A percentile compares a stretch with the other conserved stretches of the same genome.
Evolutionary conservation across 2,888 invertebrate species (phyloP).

Genomic region (Metacarcinus magister): DNA sequence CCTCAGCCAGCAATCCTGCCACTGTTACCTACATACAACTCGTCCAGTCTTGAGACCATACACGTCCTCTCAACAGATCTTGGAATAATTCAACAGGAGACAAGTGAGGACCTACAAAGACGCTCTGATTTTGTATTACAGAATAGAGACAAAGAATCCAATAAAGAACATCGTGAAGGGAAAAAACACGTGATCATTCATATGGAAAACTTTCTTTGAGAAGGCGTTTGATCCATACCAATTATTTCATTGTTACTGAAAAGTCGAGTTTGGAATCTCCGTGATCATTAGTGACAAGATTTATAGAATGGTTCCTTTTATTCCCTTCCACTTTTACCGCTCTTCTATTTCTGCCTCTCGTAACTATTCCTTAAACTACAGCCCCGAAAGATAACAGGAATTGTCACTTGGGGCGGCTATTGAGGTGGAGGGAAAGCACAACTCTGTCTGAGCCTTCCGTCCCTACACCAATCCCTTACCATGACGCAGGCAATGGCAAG

Average conservation of each 20-base stretch:
- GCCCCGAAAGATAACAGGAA: not conserved
- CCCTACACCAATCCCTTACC: not conserved
- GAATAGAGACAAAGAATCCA: not conserved
- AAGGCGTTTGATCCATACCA: not conserved
- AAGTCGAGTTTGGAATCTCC: not conserved
- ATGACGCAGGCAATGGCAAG: not conserved
- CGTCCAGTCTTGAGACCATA: not conserved
- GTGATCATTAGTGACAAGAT: not conserved
- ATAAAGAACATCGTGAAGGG: not conserved
- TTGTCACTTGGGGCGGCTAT: not conserved
- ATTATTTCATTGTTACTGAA: not conserved
- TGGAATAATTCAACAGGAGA: not conserved
- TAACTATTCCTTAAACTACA: not conserved
- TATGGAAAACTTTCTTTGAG: not conserved
- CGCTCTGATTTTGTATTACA: too few relatives aligned
- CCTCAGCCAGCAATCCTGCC: not conserved
- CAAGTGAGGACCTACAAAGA: not conserved
- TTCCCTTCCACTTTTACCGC: not conserved
- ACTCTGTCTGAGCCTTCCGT: not conserved
- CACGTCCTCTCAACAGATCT: not conserved
- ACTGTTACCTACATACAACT: not conserved
- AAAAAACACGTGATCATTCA: not conserved
- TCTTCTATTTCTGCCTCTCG: not conserved
- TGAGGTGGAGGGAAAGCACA: not conserved
- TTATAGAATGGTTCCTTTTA: not conserved